Conservation (phyloP, 1,140 invertebrate species). For the Antheraea mylitta region DNA sequence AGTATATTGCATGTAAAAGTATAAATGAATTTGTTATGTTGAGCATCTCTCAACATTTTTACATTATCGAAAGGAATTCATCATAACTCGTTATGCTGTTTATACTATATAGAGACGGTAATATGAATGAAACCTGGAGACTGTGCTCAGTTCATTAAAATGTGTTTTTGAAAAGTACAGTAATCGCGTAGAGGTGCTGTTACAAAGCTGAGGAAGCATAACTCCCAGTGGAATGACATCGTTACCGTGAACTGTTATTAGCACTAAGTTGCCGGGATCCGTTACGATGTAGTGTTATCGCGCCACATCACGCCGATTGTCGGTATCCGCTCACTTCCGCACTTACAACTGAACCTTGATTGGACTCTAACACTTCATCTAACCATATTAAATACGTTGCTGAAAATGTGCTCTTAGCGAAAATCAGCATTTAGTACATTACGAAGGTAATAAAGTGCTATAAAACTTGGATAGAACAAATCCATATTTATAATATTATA, state of each 20-base stretch:
- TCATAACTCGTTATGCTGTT: no score
- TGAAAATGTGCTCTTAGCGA: no score
- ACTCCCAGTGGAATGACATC: neutral
- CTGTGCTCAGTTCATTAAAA: neutral
- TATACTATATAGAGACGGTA: no score
- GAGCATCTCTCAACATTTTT: no score
- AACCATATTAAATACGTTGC: neutral
- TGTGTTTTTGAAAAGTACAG: neutral
- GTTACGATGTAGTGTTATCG: neutral
- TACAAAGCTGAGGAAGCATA: neutral
- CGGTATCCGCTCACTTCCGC: neutral
- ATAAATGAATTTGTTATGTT: no score
- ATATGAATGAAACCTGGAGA: neutral
- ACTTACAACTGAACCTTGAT: neutral
- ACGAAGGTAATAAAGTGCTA: no score
- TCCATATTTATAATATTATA: no score
- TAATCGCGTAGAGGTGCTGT: no score
- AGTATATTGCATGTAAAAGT: no score
- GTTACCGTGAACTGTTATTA: slow-evolving; percentile 3
- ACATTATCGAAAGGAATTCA: no score
- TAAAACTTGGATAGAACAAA: no score
- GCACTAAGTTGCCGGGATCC: neutral
- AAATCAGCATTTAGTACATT: no score
- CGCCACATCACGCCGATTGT: neutral
- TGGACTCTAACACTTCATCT: neutral